Conservation (phyloP, 2,113 vertebrate genomes). For the Micronisus gabar region DNA sequence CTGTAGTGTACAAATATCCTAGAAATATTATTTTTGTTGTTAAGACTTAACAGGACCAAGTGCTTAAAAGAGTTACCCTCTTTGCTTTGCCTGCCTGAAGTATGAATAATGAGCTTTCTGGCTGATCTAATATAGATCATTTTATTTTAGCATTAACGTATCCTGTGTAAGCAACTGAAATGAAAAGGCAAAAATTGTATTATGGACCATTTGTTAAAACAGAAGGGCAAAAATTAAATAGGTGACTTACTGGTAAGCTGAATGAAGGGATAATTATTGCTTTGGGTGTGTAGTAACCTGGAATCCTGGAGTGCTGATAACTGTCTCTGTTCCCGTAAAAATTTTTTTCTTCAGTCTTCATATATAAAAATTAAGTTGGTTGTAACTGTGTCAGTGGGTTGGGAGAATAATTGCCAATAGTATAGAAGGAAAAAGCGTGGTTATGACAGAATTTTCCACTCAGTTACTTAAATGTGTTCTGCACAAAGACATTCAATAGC, state of each 20-base stretch:
- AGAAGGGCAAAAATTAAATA: neutral
- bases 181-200: neutral
- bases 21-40: neutral
- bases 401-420: neutral
- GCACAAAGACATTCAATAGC: neutral
- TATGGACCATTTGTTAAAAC: neutral
- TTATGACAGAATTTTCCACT: conserved; percentile 12
- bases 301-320: neutral
- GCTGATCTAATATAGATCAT: neutral
- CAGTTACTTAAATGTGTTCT: neutral
- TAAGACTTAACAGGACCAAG: neutral
- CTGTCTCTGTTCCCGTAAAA: neutral
- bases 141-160: conserved; percentile 4
- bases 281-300: neutral
- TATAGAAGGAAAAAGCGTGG: neutral
- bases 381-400: neutral
- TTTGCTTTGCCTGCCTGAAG: neutral
- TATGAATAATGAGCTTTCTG: neutral
- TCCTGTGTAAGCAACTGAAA: neutral
- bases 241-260: neutral
- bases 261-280: neutral
- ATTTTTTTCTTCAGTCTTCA: neutral
- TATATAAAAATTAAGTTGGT: neutral
- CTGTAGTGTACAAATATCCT: neutral
- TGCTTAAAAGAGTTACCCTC: neutral